Evolutionary conservation across 2,797 vertebrate species (phyloP), one percentile per base, ranked within the genome.

Genomic region (Xerus rutilus): DNA sequence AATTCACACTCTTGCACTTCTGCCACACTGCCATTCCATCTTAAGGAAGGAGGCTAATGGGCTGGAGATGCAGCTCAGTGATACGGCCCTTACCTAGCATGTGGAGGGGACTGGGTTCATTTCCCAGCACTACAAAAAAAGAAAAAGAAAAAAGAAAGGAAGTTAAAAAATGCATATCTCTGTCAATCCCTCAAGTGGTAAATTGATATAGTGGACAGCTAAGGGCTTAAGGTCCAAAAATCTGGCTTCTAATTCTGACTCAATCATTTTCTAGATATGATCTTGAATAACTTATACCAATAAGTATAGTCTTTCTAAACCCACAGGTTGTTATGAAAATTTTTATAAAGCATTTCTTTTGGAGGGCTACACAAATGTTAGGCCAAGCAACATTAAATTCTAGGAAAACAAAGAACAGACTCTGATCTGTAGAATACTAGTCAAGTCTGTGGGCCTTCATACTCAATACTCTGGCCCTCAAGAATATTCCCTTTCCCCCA

Each of bases 271-370:
- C 21, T 76, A 9, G 47, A 32, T 39, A 77, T 70, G 39, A 94
- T 82, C 70, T 23, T 77, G 52, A 94, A 43, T 85, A 92, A 94
- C 39, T 72, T 69, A 86, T 21, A 92, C 32, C 39, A 45, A 70
- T 9, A 95, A 57, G 23, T 28, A 49, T 0, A 79, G 73, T 49
- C 57, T 93, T 91, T 79, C 17, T 81, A 95, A 91, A 39, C 28
- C 91, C 47, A 79, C 4, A 13, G 49, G 67, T 14, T 85, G 39
- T 57, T 62, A 64, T 5, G 79, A 74, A 85, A 43, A 32, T 6
- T 67, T 74, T 95, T 49, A 54, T 74, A n/a, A 79, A 87, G 62
- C 12, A 76, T 62, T 85, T 93, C 73, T 91, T 96, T 62, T 79
- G 15, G n/a, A 85, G 32, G 70, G 89, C 35, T 81, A 43, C 18